These are phyloP conservation scores for Aspidoscelis tigris DNA, from an alignment of 2,113 vertebrate species.

Conservation along the genomic window DNA sequence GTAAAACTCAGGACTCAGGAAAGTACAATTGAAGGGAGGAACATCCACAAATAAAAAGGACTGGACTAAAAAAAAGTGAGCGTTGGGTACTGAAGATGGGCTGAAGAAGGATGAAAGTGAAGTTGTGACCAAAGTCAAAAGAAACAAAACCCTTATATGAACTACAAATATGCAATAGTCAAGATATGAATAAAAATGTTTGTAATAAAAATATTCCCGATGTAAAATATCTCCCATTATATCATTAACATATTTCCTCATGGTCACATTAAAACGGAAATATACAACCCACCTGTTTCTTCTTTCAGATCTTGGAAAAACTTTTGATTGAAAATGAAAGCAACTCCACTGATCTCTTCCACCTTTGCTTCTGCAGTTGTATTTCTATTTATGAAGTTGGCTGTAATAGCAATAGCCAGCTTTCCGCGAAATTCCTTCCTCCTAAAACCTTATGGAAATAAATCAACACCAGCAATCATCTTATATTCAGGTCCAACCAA, in stretches of 20 bases:
- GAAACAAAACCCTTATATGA: too few species aligned
- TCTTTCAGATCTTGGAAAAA: constrained; percentile 97
- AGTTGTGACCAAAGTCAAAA: too few species aligned
- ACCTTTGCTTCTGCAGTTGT: constrained; percentile 96
- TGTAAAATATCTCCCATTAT: too few species aligned
- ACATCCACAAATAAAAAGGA: too few species aligned
- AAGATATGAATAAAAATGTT: neutral
- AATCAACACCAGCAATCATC: neutral
- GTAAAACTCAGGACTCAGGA: too few species aligned
- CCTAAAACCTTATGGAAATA: constrained; percentile 83
- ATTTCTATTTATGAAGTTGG: constrained; percentile 98
- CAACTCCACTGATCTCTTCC: constrained; percentile 97
- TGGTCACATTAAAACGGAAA: constrained; percentile 2
- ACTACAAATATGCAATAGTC: too few species aligned
- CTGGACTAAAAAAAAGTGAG: too few species aligned
- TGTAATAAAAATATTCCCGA: too few species aligned
- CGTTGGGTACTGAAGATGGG: too few species aligned
- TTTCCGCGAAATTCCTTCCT: constrained; percentile 97
- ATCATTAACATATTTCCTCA: neutral
- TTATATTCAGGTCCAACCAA: neutral
- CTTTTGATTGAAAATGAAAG: constrained; percentile 99
- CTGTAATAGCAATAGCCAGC: constrained; percentile 96
- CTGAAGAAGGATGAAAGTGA: too few species aligned
- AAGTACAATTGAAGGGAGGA: too few species aligned
- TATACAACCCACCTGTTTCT: constrained; percentile 85